A percentile compares a stretch with the other conserved stretches of the same genome.
These are phyloP conservation scores for Pluvianellus socialis DNA, from an alignment of 2,113 vertebrate genomes.

Conservation along the genomic window DNA sequence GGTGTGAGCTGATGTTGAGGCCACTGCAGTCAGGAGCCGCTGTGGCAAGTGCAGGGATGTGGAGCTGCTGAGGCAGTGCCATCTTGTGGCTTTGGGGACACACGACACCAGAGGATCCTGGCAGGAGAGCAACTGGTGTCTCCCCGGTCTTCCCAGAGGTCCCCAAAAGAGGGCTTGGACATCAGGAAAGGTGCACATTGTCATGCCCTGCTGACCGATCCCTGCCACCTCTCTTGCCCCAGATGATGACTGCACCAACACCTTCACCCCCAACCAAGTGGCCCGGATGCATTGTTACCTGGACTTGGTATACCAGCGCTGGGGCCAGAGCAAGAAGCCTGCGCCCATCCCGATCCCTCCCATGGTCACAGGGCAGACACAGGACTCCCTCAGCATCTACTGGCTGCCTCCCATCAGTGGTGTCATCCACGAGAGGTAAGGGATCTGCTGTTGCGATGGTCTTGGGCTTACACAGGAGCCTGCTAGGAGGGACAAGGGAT, in stretches of 20 bases:
- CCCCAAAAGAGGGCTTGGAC: not conserved
- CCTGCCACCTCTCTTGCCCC: not conserved
- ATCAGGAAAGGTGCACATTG: rapidly evolving
- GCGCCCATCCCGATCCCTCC: constrained; percentile 86
- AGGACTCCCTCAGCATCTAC: constrained; percentile 85
- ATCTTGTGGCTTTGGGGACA: constrained; percentile 67
- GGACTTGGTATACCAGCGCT: constrained; percentile 92
- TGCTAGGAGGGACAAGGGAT: not conserved
- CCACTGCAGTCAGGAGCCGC: not conserved
- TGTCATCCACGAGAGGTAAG: constrained; percentile 87
- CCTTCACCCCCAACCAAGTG: constrained; percentile 95
- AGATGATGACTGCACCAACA: constrained; percentile 97
- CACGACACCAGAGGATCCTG: not conserved
- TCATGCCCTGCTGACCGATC: rapidly evolving
- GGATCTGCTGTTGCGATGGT: rapidly evolving
- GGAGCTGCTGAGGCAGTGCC: constrained; percentile 68
- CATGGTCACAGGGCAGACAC: constrained; percentile 80
- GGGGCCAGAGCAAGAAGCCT: constrained; percentile 82
- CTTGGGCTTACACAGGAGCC: not conserved
- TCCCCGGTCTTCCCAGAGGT: not conserved
- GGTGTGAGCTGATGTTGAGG: not conserved
- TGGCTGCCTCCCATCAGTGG: constrained; percentile 91
- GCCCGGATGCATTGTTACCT: constrained; percentile 98
- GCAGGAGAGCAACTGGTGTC: not conserved
- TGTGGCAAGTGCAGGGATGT: not conserved